phyloP scores from a whole-genome alignment of 2,113 vertebrate species.

The Hymenochirus boettgeri region DNA sequence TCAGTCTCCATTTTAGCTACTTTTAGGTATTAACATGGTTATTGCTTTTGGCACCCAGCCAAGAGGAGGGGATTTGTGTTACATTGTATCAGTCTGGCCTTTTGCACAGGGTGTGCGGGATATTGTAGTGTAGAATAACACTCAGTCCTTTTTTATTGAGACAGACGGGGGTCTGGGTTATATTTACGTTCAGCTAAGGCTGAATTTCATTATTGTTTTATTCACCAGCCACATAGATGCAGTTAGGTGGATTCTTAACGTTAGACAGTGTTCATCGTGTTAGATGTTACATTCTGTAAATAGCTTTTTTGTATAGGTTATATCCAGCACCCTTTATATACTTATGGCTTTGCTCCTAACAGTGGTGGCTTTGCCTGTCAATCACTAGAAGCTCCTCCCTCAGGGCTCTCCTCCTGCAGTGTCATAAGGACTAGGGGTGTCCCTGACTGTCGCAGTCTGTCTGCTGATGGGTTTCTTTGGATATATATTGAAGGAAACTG shows the following conservation, averaged over 20 bases:
- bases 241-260: no score
- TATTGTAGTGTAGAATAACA: no score
- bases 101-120: not conserved
- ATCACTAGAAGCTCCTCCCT: not conserved
- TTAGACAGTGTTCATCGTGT: no score
- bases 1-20: constrained; percentile 9
- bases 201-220: no score
- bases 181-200: no score
- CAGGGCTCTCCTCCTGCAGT: constrained; percentile 25
- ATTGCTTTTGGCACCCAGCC: constrained; percentile 15
- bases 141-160: no score
- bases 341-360: not conserved
- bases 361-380: constrained; percentile 3
- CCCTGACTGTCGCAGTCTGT: constrained; percentile 26
- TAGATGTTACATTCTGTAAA: no score
- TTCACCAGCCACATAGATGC: no score
- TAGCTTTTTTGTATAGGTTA: no score
- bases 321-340: not conserved
- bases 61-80: constrained; percentile 12
- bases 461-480: no score
- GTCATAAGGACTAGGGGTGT: constrained; percentile 33
- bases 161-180: no score
- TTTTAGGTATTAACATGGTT: constrained; percentile 17
- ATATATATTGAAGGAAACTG: no score
- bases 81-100: constrained; percentile 21